phyloP scores from a whole-genome alignment of 1,140 invertebrate genomes.

The Apis laboriosa region DNA sequence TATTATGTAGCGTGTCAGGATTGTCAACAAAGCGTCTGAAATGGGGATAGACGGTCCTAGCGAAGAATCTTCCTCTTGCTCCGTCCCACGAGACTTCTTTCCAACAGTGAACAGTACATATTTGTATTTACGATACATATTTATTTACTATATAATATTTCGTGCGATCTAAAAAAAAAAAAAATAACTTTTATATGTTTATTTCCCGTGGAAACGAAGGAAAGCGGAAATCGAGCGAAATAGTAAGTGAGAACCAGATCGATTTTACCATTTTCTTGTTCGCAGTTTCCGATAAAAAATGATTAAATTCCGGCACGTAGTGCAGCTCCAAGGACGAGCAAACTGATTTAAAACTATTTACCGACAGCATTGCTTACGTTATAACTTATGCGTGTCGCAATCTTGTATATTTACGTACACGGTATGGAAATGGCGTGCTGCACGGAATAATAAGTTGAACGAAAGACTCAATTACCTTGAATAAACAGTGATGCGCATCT shows the following conservation, averaged over 20 bases:
- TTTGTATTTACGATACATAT: too few relatives aligned
- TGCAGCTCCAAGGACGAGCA: neutral
- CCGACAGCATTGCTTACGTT: conserved; percentile 45
- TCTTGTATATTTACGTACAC: conserved; percentile 39
- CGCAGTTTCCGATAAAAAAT: conserved; percentile 1
- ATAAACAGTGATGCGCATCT: neutral
- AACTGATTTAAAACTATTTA: conserved; percentile 35
- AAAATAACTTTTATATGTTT: neutral
- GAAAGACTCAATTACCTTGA: neutral
- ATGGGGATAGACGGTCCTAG: too few relatives aligned
- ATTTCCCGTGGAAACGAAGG: neutral
- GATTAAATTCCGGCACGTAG: conserved; percentile 60
- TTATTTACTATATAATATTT: neutral
- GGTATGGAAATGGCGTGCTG: conserved; percentile 24
- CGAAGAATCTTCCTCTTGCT: too few relatives aligned
- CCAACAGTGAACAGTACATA: too few relatives aligned
- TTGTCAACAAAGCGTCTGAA: too few relatives aligned
- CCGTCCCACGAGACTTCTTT: too few relatives aligned
- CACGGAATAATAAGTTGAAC: conserved; percentile 49
- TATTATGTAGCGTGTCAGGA: too few relatives aligned
- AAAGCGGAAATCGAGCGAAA: neutral
- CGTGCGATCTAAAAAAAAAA: neutral
- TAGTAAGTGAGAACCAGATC: neutral
- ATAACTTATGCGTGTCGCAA: conserved; percentile 52
- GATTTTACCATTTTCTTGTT: neutral